Base-by-base conservation (phyloP, 1,140 invertebrate genomes). In the Chionoecetes opilio region DNA sequence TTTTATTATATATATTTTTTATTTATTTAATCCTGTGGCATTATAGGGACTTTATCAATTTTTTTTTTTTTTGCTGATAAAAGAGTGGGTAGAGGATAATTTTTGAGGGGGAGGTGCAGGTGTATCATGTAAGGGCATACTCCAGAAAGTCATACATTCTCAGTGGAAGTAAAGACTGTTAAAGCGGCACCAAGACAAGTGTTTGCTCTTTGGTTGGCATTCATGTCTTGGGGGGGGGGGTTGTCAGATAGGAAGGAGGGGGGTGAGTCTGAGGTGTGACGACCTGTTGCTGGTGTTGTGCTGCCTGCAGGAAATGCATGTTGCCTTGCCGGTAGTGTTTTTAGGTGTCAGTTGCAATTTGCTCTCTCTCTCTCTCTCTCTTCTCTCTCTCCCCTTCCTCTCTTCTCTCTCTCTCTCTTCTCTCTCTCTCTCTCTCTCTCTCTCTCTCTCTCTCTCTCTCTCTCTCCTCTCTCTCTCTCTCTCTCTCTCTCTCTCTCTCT, bases 401-500 rank as follows among this genome's bases (percentile, higher is more conserved):
- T n/a, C n/a, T n/a, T n/a, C n/a, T n/a, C n/a, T n/a, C n/a, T n/a
- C n/a, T n/a, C n/a, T n/a, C n/a, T n/a, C n/a, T n/a, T 38, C 31
- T 41, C 35, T 41, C 31, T 41, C 41, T 53, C 14, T 90, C 41
- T 90, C 31, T 53, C 17, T 92, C 37, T 34, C 53, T 87, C 85
- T 87, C 85, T 87, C 85, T 87, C 85, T 87, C 85, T 87, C 85
- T 87, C 85, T 87, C 85, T 87, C 85, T 87, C 85, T 87, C 85
- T 87, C 85, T 53, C 11, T 53, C 14, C 38, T 41, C 46, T 53
- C 31, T 46, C 41, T 37, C 31, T 46, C 31, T 91, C 21, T 91
- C 46, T 91, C 46, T 32, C 31, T 46, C 35, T 37, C 46, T 38
- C 46, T 31, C 41, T 46, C 21, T 31, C 41, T 91, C 41, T 46